phyloP scores from a whole-genome alignment of 2,888 invertebrate species.

The Dryobota labecula region DNA sequence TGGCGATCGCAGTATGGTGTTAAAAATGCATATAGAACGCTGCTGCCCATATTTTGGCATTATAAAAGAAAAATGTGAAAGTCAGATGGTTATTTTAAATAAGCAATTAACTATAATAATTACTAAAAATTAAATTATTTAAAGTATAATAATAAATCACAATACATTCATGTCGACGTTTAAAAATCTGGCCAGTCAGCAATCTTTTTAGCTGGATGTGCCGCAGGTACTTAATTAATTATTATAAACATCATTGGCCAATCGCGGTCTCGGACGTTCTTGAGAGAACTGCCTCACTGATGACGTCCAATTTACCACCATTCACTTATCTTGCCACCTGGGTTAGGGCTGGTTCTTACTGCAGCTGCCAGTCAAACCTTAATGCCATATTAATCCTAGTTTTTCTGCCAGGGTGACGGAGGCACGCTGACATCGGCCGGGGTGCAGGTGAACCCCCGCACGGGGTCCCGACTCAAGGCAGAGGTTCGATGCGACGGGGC shows the following conservation, averaged over 20 bases:
- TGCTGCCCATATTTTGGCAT: too few relatives aligned
- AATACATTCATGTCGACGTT: neutral
- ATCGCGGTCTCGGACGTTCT: neutral
- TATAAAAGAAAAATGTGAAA: too few relatives aligned
- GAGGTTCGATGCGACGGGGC: conserved; percentile 87
- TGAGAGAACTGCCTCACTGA: neutral
- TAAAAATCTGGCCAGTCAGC: neutral
- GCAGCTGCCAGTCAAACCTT: neutral
- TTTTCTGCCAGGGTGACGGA: conserved; percentile 77
- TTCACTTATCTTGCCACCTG: neutral
- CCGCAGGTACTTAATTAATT: neutral
- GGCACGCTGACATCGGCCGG: conserved; percentile 73
- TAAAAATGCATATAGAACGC: too few relatives aligned
- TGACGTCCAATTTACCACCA: neutral
- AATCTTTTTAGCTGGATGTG: neutral
- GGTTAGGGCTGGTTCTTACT: neutral
- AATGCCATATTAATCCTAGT: neutral
- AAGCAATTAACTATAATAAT: too few relatives aligned
- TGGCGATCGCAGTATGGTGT: too few relatives aligned
- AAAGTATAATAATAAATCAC: too few relatives aligned
- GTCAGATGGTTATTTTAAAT: too few relatives aligned
- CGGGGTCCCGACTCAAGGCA: conserved; percentile 91
- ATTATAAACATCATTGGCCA: neutral
- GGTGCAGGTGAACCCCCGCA: conserved; percentile 91
- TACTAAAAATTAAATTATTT: too few relatives aligned